phyloP scores from a whole-genome alignment of 53 echinoderm and acorn worm species.

The Apostichopus leukothele region DNA sequence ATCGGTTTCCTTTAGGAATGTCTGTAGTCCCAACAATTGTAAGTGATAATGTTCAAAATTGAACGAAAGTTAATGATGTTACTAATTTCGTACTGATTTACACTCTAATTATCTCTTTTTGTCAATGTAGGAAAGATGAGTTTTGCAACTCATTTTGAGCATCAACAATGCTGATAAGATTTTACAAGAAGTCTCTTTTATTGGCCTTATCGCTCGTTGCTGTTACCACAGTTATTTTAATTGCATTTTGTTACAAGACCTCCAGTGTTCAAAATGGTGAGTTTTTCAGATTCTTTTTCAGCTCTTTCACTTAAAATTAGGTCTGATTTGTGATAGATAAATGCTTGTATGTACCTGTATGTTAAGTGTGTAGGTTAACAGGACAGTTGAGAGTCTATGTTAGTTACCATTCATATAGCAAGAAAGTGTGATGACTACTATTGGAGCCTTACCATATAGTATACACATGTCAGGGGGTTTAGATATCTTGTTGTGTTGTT shows the following conservation, averaged over 20 bases:
- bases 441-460: not conserved
- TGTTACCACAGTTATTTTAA: conserved; percentile 1
- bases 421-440: not conserved
- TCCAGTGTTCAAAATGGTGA: conserved; percentile 15
- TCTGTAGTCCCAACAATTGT: too few relatives aligned
- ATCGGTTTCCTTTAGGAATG: too few relatives aligned
- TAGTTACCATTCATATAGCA: not conserved
- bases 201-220: not conserved
- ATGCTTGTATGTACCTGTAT: not conserved
- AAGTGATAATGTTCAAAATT: too few relatives aligned
- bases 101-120: not conserved
- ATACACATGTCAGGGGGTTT: not conserved
- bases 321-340: not conserved
- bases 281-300: not conserved
- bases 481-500: too few relatives aligned
- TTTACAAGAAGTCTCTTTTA: conserved; percentile 17
- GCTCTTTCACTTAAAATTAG: not conserved
- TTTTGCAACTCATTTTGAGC: too few relatives aligned
- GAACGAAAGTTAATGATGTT: too few relatives aligned
- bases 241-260: not conserved
- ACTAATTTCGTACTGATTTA: not conserved
- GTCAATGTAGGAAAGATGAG: not conserved
- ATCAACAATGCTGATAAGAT: conserved; percentile 25
- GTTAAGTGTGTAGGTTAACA: not conserved
- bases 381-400: not conserved